Evolutionary conservation across 2,888 invertebrate species (phyloP), one percentile per base, ranked within the genome.

Genomic region (Steinernema scapterisci): DNA sequence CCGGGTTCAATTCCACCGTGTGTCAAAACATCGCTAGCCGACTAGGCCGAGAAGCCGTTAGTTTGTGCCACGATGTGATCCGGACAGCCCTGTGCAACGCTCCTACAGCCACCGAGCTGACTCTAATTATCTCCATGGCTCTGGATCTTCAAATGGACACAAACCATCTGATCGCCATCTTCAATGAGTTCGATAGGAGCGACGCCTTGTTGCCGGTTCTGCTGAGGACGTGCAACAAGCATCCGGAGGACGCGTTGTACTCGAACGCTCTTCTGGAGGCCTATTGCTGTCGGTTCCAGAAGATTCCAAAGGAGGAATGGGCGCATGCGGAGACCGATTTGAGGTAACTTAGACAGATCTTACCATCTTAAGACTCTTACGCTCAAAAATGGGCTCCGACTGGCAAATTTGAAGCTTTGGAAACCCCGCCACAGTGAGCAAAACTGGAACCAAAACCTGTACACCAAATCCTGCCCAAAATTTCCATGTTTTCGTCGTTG

Each of bases 201-300:
- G 63, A 63, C 63, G 63, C 63, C 1, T 27, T 63, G 7, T 27
- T 63, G 27, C 63, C 63, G 1, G 63, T 63, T 25, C 31, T 63
- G 1, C 31, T 63, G 25, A 9, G 63, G 13, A 63, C 63, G 27
- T 63, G 63, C 31, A 63, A 63, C 38, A 63, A 63, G n/a, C 27
- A 63, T n/a, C 63, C 63, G 3, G 63, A 63, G 13, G 63, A 63
- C 38, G 31, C 31, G 1, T 5, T 38, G 38, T 63, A 63, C 16
- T 31, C 31, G 3, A 63, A 38, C 19, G 63, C 63, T 16, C 63
- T 63, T 13, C 31, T 63, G 11, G 63, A 63, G 16, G 63, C 63
- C 63, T 63, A 31, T n/a, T 63, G 63, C 16, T 63, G 63, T 31
- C 63, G 63, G 27, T 63, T 63, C 31, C 63, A 63, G 63, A 63